Evolutionary conservation across 2,888 invertebrate genomes (phyloP).

Genomic region (Brachynemurus nebulosus): DNA sequence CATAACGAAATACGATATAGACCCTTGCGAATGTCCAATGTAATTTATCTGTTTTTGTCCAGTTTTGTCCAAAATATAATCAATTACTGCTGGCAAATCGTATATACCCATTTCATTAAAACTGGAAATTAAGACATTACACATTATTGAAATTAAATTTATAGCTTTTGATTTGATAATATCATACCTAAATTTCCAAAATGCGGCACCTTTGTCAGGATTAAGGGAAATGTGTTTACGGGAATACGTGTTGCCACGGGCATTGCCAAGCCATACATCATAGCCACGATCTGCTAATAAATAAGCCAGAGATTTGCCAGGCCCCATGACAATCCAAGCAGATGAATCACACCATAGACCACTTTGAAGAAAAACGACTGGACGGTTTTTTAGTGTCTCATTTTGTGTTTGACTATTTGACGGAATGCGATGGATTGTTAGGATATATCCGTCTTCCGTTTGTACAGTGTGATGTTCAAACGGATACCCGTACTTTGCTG

Average conservation of each 20-base stretch:
- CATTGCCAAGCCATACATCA: slow-evolving; percentile 73
- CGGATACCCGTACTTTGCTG: slow-evolving; percentile 5
- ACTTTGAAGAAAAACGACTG: slow-evolving; percentile 50
- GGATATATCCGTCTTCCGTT: slow-evolving; percentile 8
- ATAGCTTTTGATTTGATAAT: no score
- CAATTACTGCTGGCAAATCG: slow-evolving; percentile 40
- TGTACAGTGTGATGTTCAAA: slow-evolving; percentile 4
- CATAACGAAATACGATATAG: slow-evolving; percentile 40
- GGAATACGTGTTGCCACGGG: slow-evolving; percentile 57
- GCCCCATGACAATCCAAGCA: slow-evolving; percentile 60
- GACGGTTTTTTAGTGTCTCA: no score
- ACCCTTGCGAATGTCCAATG: slow-evolving; percentile 47
- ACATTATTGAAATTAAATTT: no score
- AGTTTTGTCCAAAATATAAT: slow-evolving; percentile 31
- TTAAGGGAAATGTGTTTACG: slow-evolving; percentile 37
- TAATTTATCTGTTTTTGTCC: slow-evolving; percentile 35
- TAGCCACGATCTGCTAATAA: slow-evolving; percentile 53
- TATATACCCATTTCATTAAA: slow-evolving; percentile 41
- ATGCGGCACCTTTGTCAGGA: slow-evolving; percentile 33
- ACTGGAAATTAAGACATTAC: slow-evolving; percentile 24
- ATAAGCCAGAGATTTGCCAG: slow-evolving; percentile 41
- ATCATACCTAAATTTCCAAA: slow-evolving; percentile 47
- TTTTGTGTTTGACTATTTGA: not conserved
- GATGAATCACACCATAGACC: slow-evolving; percentile 60
- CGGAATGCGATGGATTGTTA: slow-evolving; percentile 7